These are phyloP conservation scores for Lateolabrax maculatus DNA, from an alignment of 2,797 vertebrate genomes.

Conservation along the genomic window DNA sequence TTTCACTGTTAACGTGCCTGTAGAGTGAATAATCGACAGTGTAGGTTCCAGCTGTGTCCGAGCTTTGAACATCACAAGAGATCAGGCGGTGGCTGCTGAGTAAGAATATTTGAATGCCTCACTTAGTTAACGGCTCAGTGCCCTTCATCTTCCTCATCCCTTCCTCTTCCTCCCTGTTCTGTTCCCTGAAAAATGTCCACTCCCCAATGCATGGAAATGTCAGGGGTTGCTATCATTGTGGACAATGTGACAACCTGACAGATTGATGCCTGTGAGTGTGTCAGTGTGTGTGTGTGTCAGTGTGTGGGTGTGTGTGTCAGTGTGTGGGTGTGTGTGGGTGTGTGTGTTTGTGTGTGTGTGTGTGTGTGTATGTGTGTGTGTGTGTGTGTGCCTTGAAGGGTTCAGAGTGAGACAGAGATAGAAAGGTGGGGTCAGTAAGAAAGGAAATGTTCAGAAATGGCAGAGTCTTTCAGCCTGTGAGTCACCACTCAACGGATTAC, in stretches of 20 bases:
- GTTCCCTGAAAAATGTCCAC: constrained; percentile 27
- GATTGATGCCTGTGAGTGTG: constrained; percentile 43
- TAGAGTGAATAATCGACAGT: not conserved
- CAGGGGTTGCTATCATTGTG: constrained; percentile 42
- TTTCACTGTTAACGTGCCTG: not conserved
- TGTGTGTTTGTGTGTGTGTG: constrained; percentile 18
- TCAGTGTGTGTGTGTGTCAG: constrained; percentile 18
- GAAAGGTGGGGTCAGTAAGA: constrained; percentile 40
- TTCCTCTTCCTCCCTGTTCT: not conserved
- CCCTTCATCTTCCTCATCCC: constrained; percentile 34
- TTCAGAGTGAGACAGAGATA: constrained; percentile 1
- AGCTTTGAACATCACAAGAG: constrained; percentile 17
- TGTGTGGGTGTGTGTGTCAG: constrained; percentile 19
- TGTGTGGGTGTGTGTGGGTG: constrained; percentile 22
- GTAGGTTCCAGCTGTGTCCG: not conserved
- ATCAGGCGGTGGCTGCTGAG: constrained; percentile 39
- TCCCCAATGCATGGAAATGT: constrained; percentile 56
- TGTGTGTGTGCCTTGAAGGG: constrained; percentile 28
- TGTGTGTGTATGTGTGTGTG: constrained; percentile 24
- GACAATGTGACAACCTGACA: constrained; percentile 51
- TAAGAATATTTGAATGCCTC: constrained; percentile 29
- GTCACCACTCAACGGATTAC: constrained; percentile 15
- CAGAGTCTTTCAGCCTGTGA: constrained; percentile 45
- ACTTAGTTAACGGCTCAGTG: constrained; percentile 39
- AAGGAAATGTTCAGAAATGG: constrained; percentile 40